Percentiles rank a stretch among this genome's conserved stretches.
Evolutionary conservation across 2,888 invertebrate genomes (phyloP).

Genomic region (Polydrusus tereticollis): DNA sequence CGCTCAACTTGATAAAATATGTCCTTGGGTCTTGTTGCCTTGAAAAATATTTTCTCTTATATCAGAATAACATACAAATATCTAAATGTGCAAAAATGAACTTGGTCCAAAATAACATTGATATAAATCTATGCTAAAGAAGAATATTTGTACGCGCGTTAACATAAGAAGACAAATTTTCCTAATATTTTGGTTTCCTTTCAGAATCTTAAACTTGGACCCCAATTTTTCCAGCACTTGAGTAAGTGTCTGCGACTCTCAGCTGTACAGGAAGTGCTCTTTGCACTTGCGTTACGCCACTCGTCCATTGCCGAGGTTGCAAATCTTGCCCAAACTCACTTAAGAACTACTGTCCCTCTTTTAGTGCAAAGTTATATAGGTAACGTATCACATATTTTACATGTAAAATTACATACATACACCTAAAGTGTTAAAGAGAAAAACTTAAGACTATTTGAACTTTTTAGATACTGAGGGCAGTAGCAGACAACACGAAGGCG

Average conservation of each 20-base stretch:
- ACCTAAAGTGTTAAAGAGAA: too few species aligned
- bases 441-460: too few species aligned
- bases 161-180: too few species aligned
- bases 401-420: too few species aligned
- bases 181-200: conserved; percentile 46
- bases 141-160: too few species aligned
- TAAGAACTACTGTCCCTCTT: conserved; percentile 86
- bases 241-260: conserved; percentile 89
- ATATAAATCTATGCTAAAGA: too few species aligned
- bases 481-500: conserved; percentile 79
- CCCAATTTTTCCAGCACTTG: conserved; percentile 85
- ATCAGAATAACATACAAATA: too few species aligned
- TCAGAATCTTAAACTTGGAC: conserved; percentile 83
- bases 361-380: conserved; percentile 90
- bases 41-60: too few species aligned
- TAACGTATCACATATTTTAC: conserved; percentile 43
- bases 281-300: conserved; percentile 87
- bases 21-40: too few species aligned
- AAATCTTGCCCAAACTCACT: conserved; percentile 80
- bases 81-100: too few species aligned
- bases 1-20: too few species aligned
- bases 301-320: conserved; percentile 84
- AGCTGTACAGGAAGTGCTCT: conserved; percentile 91
- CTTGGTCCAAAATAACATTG: too few species aligned
- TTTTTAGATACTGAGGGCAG: conserved; percentile 74